Base-by-base conservation (phyloP, 1,140 invertebrate species). In the Bradysia coprophila region DNA sequence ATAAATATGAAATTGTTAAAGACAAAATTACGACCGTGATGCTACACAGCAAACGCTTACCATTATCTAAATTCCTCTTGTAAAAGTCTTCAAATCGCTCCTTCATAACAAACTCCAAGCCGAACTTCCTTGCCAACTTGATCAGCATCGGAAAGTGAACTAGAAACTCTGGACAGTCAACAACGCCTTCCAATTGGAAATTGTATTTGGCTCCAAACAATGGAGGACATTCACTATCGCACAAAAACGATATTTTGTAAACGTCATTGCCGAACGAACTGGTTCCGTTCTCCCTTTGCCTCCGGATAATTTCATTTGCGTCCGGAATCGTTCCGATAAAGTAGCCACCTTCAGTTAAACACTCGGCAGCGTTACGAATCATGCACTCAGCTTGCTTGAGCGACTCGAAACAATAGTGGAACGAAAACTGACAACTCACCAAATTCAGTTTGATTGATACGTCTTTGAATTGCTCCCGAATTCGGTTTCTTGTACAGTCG, bases 151-250 rank as follows among this genome's bases (percentile, higher is more conserved):
- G 83, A 61, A 97, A 87, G 64, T 97, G 78, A 13, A 98, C 92
- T 21, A 99, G 66, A 69, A 97, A 99, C 61, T 99, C 95, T 20
- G 95, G 95, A 67, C 95, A 99, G 60, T 98, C 78, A 0, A 99
- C 94, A 13, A 94, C 89, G 33, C 85, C 91, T 56, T 97, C 89
- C 40, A 98, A 63, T 55, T 90, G 76, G 60, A 98, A 98, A 62
- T 93, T 76, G 67, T 98, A 97, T 62, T 92, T 89, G 23, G 84
- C 89, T 33, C 95, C 95, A 72, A 98, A 99, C 11, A 98, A 58
- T 4, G 88, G 84, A 10, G 75, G 71, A 33, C 75, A 66, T 48
- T 75, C 66, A 21, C 69, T 66, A 50, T 85, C 73, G 56, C 76
- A 75, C 22, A 78, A 66, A 56, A 93, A 86, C 47, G 79, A 75